Evolutionary conservation across 2,888 invertebrate species (phyloP).

Genomic region (Adineta ricciae): DNA sequence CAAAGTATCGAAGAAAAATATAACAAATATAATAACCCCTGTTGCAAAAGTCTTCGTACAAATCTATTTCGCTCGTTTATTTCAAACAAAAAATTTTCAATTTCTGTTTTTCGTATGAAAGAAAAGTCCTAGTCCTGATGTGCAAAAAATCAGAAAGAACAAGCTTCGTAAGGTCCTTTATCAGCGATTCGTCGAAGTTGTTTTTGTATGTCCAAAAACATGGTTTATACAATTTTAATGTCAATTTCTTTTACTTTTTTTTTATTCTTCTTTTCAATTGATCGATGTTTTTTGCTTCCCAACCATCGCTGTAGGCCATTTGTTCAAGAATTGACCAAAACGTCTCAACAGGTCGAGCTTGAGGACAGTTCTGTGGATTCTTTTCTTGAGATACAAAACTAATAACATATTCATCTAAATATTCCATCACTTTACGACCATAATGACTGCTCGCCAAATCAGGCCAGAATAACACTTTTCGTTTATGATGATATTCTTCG

Average conservation of each 20-base stretch:
- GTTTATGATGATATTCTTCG: background rate
- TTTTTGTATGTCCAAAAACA: background rate
- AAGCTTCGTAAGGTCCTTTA: too few species aligned
- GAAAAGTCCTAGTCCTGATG: too few species aligned
- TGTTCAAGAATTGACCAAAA: background rate
- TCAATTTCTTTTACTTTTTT: too few species aligned
- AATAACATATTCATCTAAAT: background rate
- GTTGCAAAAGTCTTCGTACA: too few species aligned
- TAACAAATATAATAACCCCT: too few species aligned
- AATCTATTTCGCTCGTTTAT: too few species aligned
- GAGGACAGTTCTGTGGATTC: background rate
- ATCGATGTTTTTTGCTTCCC: background rate
- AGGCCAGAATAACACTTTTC: background rate
- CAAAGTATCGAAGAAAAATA: too few species aligned
- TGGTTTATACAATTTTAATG: too few species aligned
- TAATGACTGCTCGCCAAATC: background rate
- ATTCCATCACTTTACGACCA: background rate
- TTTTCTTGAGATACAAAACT: background rate
- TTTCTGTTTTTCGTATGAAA: too few species aligned
- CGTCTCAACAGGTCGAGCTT: too few species aligned
- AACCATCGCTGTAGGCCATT: background rate
- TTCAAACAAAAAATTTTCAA: too few species aligned
- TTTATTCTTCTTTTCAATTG: background rate
- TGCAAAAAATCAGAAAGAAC: too few species aligned
- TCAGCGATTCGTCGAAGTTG: background rate